Base-by-base conservation (phyloP, 2,797 vertebrate genomes). In the Poecilia gillii region DNA sequence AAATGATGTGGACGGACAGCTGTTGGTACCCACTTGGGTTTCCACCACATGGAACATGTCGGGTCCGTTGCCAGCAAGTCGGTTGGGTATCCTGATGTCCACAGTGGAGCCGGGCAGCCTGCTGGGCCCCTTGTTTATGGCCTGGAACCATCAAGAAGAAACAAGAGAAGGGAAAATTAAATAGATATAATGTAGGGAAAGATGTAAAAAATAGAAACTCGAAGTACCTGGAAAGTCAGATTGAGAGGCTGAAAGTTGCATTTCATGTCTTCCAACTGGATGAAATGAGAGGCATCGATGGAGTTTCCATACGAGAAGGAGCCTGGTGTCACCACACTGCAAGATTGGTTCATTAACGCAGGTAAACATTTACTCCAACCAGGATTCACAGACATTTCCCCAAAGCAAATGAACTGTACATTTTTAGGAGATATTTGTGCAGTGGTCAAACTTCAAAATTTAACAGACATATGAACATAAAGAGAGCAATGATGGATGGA, bases 61-160 rank as follows among this genome's bases (percentile, higher is more conserved):
- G 0, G 97, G 96, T 76, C 98, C 98, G 51, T 86, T 97, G 70
- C 96, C 91, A 87, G 95, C 95, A 81, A 99, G 95, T 8, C 96
- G 96, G 91, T 96, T 98, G 49, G 99, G 99, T 92, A 99, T 97
- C 59, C 96, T 96, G 91, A 99, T 95, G 91, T 97, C 96, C 90
- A 99, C 94, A 4, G 92, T 96, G 68, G 98, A 97, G 80, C 96
- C 97, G 36, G 98, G 98, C 16, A 99, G 96, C 82, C 97, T 96
- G 94, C 99, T 99, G 76, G 99, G 99, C 43, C 99, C 99, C 76
- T 97, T 97, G 93, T 99, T 99, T 90, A 99, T 98, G 88, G 98
- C 96, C 99, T 99, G 84, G 79, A 94, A 84, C 45, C 70, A 92
- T 77, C 57, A 91, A 72, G 87, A n/a, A 76, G 39, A 80, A 47